Conservation (phyloP, 1,140 invertebrate genomes). For the Zaprionus ornatus region DNA sequence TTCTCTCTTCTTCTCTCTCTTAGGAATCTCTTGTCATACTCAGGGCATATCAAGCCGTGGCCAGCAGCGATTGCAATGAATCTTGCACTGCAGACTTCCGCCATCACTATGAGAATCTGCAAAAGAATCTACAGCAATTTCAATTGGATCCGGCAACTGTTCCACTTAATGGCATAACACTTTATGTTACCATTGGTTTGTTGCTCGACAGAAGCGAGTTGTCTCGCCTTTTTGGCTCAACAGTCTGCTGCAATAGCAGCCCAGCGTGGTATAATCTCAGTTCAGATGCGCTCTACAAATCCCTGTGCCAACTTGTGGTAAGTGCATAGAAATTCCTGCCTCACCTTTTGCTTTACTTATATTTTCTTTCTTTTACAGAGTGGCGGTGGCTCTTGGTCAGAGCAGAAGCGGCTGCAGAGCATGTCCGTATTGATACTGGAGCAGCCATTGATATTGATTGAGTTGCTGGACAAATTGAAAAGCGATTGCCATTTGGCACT, state of each 20-base stretch:
- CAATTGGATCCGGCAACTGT: constrained; percentile 22
- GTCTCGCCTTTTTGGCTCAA: constrained; percentile 27
- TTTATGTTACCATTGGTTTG: constrained; percentile 32
- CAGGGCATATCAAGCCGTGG: constrained; percentile 28
- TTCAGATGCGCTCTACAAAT: constrained; percentile 28
- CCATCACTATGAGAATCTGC: constrained; percentile 28
- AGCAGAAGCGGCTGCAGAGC: constrained; percentile 16
- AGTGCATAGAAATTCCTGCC: neutral
- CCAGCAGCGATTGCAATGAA: constrained; percentile 32
- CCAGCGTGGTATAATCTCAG: constrained; percentile 47
- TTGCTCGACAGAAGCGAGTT: constrained; percentile 42
- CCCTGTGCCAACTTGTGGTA: constrained; percentile 41
- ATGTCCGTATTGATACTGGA: constrained; percentile 49
- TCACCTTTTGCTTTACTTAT: too few relatives aligned
- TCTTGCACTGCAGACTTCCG: constrained; percentile 21
- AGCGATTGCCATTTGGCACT: constrained; percentile 46
- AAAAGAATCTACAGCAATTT: constrained; percentile 27
- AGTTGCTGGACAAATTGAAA: constrained; percentile 61
- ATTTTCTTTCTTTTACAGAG: neutral
- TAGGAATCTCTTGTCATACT: constrained; percentile 32
- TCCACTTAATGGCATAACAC: constrained; percentile 35
- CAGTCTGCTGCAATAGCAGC: neutral
- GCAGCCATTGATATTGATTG: constrained; percentile 53
- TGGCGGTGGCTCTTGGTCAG: neutral
- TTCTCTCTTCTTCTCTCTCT: neutral